Conservation (phyloP, 2,888 invertebrate species). For the Ennomos erosarius region DNA sequence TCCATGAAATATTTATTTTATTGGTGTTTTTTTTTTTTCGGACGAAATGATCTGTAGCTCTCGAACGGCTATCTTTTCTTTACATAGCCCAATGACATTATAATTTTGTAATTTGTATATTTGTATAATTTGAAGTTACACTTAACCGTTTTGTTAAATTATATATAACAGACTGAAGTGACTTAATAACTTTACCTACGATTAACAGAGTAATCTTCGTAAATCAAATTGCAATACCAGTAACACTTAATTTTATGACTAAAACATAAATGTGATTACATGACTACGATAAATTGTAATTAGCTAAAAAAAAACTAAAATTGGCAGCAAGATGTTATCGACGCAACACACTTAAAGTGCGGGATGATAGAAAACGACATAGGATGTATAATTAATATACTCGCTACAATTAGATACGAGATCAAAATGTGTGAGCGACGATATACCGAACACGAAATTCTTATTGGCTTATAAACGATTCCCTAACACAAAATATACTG, state of each 20-base stretch:
- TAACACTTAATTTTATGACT: conserved; percentile 34
- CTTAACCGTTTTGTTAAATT: conserved; percentile 6
- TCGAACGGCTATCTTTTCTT: too few species aligned
- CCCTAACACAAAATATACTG: conserved; percentile 53
- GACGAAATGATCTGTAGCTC: too few species aligned
- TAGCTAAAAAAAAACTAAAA: conserved; percentile 42
- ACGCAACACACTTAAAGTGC: conserved; percentile 50
- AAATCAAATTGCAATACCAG: conserved; percentile 10
- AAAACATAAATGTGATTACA: conserved; percentile 62
- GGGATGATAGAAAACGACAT: conserved; percentile 39
- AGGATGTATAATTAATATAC: conserved; percentile 41
- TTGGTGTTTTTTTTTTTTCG: too few species aligned
- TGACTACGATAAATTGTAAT: conserved; percentile 53
- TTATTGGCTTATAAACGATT: conserved; percentile 55
- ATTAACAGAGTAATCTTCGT: conserved; percentile 4
- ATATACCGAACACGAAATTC: conserved; percentile 52
- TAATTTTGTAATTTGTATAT: not conserved
- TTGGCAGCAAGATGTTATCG: conserved; percentile 63
- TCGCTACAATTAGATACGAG: conserved; percentile 50
- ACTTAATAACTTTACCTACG: conserved; percentile 3
- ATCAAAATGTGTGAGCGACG: conserved; percentile 58
- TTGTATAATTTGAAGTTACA: conserved; percentile 12
- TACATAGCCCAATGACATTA: too few species aligned
- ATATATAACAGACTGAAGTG: conserved; percentile 1
- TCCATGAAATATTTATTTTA: too few species aligned